Percentiles rank a stretch among this genome's conserved stretches.
phyloP scores from a whole-genome alignment of 1,140 invertebrate genomes.

The Trachelipus rathkii region DNA sequence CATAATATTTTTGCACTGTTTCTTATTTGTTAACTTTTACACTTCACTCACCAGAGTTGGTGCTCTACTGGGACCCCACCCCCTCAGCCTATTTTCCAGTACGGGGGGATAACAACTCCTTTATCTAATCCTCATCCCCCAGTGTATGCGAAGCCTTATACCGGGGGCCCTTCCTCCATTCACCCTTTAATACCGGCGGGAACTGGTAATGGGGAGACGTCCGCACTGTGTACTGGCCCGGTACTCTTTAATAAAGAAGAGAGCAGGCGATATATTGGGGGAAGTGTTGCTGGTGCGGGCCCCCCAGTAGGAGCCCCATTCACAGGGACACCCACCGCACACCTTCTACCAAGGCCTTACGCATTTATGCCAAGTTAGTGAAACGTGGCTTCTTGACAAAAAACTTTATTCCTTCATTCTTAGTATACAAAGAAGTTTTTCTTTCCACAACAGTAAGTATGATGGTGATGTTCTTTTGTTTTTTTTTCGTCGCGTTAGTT shows the following conservation, averaged over 20 bases:
- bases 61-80: not conserved
- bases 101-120: not conserved
- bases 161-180: not conserved
- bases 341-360: constrained; percentile 1
- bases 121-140: not conserved
- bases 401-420: not conserved
- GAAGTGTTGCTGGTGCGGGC: not conserved
- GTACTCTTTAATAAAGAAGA: not conserved
- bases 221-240: not conserved
- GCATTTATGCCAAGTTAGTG: not conserved
- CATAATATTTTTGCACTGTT: no score
- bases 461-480: not conserved
- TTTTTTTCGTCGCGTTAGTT: no score
- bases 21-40: no score
- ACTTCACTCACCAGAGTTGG: constrained; percentile 2
- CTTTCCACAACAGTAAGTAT: not conserved
- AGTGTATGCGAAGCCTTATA: constrained; percentile 3
- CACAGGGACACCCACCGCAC: constrained; percentile 1
- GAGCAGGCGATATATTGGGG: not conserved
- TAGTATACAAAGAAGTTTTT: not conserved
- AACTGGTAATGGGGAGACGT: not conserved
- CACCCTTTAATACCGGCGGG: not conserved
- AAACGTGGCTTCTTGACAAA: not conserved
- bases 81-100: not conserved
- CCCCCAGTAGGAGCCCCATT: not conserved